phyloP scores from a whole-genome alignment of 2,113 vertebrate genomes.

The Chroicocephalus ridibundus region DNA sequence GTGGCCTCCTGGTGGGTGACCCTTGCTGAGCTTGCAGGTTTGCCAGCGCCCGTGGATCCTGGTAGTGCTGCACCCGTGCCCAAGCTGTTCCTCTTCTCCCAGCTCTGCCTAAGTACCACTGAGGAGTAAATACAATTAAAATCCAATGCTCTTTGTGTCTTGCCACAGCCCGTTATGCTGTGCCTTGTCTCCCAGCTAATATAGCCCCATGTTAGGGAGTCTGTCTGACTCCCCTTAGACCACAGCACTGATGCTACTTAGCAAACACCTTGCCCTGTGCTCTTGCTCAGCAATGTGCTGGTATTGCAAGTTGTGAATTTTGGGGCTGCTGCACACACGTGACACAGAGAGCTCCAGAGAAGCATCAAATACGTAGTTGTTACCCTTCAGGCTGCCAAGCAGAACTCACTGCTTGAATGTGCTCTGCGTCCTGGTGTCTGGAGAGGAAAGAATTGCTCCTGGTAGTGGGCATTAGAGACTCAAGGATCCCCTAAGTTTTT shows the following conservation, averaged over 20 bases:
- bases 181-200: neutral
- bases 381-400: neutral
- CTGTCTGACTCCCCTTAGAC: neutral
- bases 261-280: neutral
- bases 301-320: neutral
- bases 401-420: neutral
- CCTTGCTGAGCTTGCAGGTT: neutral
- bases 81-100: neutral
- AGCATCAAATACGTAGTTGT: neutral
- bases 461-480: neutral
- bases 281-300: neutral
- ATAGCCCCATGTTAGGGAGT: neutral
- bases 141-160: neutral
- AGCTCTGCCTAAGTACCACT: neutral
- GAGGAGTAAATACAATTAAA: neutral
- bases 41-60: neutral
- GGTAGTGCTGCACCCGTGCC: neutral
- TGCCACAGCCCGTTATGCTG: neutral
- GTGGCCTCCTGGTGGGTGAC: neutral
- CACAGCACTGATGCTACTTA: neutral
- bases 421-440: neutral
- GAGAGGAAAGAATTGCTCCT: neutral
- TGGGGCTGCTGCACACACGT: neutral
- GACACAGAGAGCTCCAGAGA: neutral
- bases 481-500: neutral